Conservation (phyloP, 2,888 invertebrate species). For the Hirtodrosophila cameraria region DNA sequence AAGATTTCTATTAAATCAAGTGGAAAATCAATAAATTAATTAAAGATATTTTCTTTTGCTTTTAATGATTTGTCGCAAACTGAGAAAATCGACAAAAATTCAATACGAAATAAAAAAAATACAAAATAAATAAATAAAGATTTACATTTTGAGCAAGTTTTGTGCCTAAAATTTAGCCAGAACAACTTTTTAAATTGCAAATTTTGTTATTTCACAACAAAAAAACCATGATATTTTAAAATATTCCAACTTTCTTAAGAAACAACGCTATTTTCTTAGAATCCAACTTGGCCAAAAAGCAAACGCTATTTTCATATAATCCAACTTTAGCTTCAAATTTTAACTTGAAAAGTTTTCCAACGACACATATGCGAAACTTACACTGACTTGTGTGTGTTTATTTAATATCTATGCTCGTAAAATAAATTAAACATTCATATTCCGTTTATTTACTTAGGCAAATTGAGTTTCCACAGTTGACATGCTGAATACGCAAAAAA, state of each 20-base stretch:
- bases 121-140: no score
- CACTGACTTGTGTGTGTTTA: slow-evolving; percentile 64
- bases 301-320: slow-evolving; percentile 21
- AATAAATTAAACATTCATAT: slow-evolving; percentile 78
- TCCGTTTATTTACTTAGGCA: slow-evolving; percentile 78
- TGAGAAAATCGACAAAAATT: slow-evolving; percentile 1
- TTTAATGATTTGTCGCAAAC: slow-evolving; percentile 24
- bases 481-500: slow-evolving; percentile 65
- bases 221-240: no score
- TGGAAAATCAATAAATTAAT: slow-evolving; percentile 44
- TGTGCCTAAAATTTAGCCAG: no score
- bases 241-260: slow-evolving; percentile 42
- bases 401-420: slow-evolving; percentile 74
- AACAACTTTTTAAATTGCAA: no score
- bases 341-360: slow-evolving; percentile 18
- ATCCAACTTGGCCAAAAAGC: slow-evolving; percentile 47
- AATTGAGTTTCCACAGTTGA: slow-evolving; percentile 77
- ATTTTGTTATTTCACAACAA: no score
- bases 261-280: slow-evolving; percentile 26
- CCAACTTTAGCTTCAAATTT: slow-evolving; percentile 17
- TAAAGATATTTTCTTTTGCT: slow-evolving; percentile 38
- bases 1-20: slow-evolving; percentile 44
- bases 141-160: no score
- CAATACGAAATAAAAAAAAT: no score
- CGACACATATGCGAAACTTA: slow-evolving; percentile 17